Conservation (phyloP, 2,888 invertebrate genomes). For the Agrochola circellaris region DNA sequence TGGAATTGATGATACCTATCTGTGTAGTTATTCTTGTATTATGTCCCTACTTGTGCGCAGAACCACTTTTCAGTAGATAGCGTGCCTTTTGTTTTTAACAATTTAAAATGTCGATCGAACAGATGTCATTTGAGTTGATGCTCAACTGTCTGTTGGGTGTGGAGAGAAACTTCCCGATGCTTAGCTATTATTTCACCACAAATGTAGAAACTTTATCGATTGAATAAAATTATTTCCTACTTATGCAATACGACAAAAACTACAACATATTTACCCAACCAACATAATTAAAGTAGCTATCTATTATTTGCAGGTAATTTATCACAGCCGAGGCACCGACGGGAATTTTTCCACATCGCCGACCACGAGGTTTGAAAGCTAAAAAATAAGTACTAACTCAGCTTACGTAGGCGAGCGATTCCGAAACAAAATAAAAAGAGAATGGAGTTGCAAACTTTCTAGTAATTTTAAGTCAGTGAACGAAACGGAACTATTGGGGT, state of each 20-base stretch:
- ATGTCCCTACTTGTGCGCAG: slow-evolving; percentile 17
- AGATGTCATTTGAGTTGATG: slow-evolving; percentile 7
- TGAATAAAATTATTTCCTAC: not conserved
- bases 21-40: slow-evolving; percentile 20
- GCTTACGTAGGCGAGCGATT: slow-evolving; percentile 71
- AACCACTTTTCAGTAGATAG: slow-evolving; percentile 33
- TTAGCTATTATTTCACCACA: not conserved
- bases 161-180: not conserved
- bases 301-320: slow-evolving; percentile 76
- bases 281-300: slow-evolving; percentile 61
- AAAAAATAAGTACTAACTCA: slow-evolving; percentile 70
- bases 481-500: slow-evolving; percentile 82
- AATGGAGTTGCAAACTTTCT: slow-evolving; percentile 78
- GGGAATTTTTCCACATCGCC: slow-evolving; percentile 64
- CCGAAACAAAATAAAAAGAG: slow-evolving; percentile 76
- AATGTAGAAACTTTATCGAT: not conserved
- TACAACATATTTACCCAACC: slow-evolving; percentile 33
- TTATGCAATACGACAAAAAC: slow-evolving; percentile 7
- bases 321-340: slow-evolving; percentile 54
- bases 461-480: slow-evolving; percentile 85
- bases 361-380: slow-evolving; percentile 65
- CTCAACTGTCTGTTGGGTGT: slow-evolving; percentile 1
- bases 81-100: slow-evolving; percentile 28
- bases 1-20: slow-evolving; percentile 16
- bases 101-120: slow-evolving; percentile 33